These are phyloP conservation scores for Cyanocitta stelleri DNA, from an alignment of 2,113 vertebrate species.

Conservation along the genomic window DNA sequence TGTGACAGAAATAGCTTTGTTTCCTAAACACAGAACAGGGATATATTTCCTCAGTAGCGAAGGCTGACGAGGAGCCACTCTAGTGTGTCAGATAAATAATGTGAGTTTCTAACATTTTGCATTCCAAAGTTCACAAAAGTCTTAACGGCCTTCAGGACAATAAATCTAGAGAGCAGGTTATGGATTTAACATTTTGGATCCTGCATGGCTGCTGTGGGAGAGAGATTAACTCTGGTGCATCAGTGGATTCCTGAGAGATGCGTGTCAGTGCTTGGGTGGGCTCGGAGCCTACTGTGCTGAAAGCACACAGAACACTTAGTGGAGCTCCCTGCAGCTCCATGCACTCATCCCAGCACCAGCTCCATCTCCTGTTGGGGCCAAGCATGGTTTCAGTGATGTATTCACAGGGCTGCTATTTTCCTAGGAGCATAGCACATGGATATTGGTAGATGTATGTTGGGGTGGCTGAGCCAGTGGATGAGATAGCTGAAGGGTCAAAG, in stretches of 20 bases:
- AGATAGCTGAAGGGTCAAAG: no score
- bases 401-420: not conserved
- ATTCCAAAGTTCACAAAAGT: not conserved
- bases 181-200: not conserved
- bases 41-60: slow-evolving; percentile 14
- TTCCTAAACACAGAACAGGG: not conserved
- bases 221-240: not conserved
- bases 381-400: not conserved
- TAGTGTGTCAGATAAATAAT: slow-evolving; percentile 10
- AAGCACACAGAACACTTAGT: not conserved
- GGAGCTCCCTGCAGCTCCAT: not conserved
- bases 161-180: not conserved
- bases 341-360: not conserved
- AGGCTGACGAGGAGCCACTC: slow-evolving; percentile 20
- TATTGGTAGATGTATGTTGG: not conserved
- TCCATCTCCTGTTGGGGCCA: not conserved
- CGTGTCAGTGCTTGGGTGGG: not conserved
- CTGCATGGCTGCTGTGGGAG: not conserved
- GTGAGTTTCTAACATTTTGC: not conserved
- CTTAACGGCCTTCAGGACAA: not conserved
- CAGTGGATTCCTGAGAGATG: not conserved
- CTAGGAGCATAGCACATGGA: not conserved
- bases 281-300: not conserved
- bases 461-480: no score
- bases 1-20: not conserved